Base-by-base conservation (phyloP, 2,797 vertebrate species). In the Coluber constrictor region DNA sequence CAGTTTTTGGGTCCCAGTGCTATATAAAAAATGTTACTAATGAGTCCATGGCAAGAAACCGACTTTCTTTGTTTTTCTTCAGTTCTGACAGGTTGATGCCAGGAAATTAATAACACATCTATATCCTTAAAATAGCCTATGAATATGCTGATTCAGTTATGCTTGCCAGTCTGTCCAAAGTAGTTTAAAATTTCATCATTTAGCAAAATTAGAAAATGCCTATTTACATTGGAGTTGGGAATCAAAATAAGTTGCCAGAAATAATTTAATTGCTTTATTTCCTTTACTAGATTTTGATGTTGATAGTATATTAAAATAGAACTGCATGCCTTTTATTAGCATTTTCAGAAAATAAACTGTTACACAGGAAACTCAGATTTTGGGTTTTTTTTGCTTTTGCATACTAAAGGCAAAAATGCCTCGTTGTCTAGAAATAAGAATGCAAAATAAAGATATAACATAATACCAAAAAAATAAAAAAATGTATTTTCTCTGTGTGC, bases 361-460 rank as follows among this genome's bases (percentile, higher is more conserved):
- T 51, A 70, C 10, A n/a, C 47, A 92, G 74, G 18, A 2, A 91
- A 86, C 86, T 90, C 91, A 51, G 13, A n/a, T 0, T 3, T 29
- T 86, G n/a, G 47, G 20, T 13, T 18, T 55, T 54, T 87, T 7
- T 59, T 32, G 27, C 9, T 54, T n/a, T 29, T 54, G 86, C 29
- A 25, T 27, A 54, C 9, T 3, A 12, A 87, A 87, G 23, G 56
- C 10, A 54, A 70, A 27, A 0, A 47, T 11, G n/a, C 29, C 59
- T 86, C 88, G 51, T 20, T 83, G 32, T 92, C 63, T 92, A 89
- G 86, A 55, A 90, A 63, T 57, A 93, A 95, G 59, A 56, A 4
- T 0, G 1, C 4, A 56, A 57, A 54, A 61, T 59, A 25, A 18
- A 20, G 61, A 54, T 43, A 5, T 86, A 54, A 29, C 32, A 18